Conservation (phyloP, 1,140 invertebrate genomes). For the Cyrtorhinus lividipennis region DNA sequence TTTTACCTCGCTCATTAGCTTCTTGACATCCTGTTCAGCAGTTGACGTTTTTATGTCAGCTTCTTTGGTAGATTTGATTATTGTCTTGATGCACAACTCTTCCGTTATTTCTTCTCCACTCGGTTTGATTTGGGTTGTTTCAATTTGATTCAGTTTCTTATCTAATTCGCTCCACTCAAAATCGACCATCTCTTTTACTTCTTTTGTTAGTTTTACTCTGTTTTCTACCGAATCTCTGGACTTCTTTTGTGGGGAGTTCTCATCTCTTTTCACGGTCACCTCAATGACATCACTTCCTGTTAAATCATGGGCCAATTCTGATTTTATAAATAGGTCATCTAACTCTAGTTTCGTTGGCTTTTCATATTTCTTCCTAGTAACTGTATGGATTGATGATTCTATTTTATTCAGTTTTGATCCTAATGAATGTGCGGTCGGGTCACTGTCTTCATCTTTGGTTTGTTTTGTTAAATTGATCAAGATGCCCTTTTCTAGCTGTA, state of each 20-base stretch:
- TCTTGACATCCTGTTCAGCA: conserved; percentile 31
- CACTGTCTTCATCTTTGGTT: conserved; percentile 29
- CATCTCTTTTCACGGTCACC: not conserved
- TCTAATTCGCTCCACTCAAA: conserved; percentile 17
- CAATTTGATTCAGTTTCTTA: not conserved
- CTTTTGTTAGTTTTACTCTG: conserved; percentile 13
- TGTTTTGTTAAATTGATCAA: conserved; percentile 18
- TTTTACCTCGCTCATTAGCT: conserved; percentile 35
- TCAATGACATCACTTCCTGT: no score
- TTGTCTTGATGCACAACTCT: conserved; percentile 16
- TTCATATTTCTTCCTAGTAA: no score
- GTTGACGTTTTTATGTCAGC: conserved; percentile 14
- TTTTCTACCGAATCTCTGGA: not conserved
- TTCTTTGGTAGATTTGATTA: conserved; percentile 16
- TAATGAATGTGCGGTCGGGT: conserved; percentile 24
- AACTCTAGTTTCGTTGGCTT: not conserved
- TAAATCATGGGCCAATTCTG: conserved; percentile 8
- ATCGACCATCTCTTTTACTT: conserved; percentile 19
- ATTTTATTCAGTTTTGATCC: conserved; percentile 32
- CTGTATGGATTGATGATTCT: not conserved
- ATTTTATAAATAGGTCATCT: conserved; percentile 13
- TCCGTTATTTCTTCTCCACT: conserved; percentile 1
- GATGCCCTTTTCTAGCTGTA: conserved; percentile 25
- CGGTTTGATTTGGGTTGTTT: not conserved
- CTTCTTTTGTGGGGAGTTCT: not conserved